phyloP scores from a whole-genome alignment of 1,140 invertebrate genomes.

The Drosophila eugracilis region DNA sequence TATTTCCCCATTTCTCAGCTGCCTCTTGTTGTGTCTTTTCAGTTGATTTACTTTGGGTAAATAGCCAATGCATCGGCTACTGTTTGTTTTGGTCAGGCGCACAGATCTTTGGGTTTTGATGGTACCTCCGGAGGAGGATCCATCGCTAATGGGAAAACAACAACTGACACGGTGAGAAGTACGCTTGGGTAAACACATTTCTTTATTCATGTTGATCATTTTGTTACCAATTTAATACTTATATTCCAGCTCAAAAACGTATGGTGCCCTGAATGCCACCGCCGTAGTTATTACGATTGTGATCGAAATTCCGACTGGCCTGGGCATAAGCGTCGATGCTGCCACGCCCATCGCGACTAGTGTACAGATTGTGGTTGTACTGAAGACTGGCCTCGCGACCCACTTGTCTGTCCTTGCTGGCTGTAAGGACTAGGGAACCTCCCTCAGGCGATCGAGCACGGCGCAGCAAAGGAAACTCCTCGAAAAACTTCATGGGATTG shows the following conservation, averaged over 20 bases:
- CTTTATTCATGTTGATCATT: slow-evolving; percentile 20
- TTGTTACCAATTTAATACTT: slow-evolving; percentile 17
- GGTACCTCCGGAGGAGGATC: slow-evolving; percentile 8
- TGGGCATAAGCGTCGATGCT: slow-evolving; percentile 75
- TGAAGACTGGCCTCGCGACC: slow-evolving; percentile 59
- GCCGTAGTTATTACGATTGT: slow-evolving; percentile 63
- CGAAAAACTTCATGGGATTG: neutral
- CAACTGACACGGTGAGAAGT: neutral
- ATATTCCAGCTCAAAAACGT: slow-evolving; percentile 42
- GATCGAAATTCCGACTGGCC: slow-evolving; percentile 61
- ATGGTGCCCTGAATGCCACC: slow-evolving; percentile 55
- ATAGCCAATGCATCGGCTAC: slow-evolving; percentile 28
- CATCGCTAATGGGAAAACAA: slow-evolving; percentile 13
- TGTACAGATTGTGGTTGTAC: slow-evolving; percentile 71
- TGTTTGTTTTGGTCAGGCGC: slow-evolving; percentile 33
- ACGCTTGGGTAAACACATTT: neutral
- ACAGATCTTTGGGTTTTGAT: slow-evolving; percentile 3
- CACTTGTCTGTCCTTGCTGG: slow-evolving; percentile 41
- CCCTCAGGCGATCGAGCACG: slow-evolving; percentile 47
- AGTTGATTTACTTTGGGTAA: slow-evolving; percentile 39
- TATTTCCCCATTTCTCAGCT: neutral
- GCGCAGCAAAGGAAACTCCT: slow-evolving; percentile 21
- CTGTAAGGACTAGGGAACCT: slow-evolving; percentile 47
- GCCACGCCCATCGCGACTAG: slow-evolving; percentile 66
- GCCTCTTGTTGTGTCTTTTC: slow-evolving; percentile 23